Conservation (phyloP, 2,888 invertebrate species). For the Adineta ricciae region DNA sequence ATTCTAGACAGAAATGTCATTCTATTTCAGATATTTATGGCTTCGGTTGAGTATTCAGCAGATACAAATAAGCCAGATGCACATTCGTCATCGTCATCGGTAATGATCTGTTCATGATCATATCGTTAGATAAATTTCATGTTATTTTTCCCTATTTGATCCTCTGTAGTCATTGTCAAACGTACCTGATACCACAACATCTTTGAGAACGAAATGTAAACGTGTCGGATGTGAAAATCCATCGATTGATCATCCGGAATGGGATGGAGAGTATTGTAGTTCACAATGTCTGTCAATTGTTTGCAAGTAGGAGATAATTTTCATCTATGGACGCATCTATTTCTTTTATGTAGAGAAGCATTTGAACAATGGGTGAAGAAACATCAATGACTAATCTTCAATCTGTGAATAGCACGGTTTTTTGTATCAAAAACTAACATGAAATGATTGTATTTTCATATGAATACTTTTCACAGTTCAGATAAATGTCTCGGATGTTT, state of each 20-base stretch:
- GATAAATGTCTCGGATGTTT: neutral
- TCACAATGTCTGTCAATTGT: slow-evolving; percentile 63
- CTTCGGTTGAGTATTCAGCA: neutral
- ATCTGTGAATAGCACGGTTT: neutral
- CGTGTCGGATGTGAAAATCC: slow-evolving; percentile 80
- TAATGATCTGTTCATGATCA: neutral
- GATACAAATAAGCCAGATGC: neutral
- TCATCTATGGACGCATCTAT: neutral
- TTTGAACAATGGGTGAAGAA: neutral
- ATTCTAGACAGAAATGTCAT: neutral
- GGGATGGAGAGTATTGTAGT: slow-evolving; percentile 93
- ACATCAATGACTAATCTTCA: neutral
- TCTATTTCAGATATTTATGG: neutral
- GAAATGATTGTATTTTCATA: neutral
- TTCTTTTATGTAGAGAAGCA: neutral
- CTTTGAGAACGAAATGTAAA: slow-evolving; percentile 38
- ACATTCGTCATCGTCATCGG: neutral
- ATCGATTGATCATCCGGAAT: slow-evolving; percentile 78
- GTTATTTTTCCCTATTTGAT: neutral
- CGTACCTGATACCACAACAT: neutral
- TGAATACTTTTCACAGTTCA: neutral
- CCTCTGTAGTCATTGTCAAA: neutral
- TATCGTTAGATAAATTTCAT: too few species aligned
- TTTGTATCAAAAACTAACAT: neutral
- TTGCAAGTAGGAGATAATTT: neutral